Evolutionary conservation across 2,888 invertebrate species (phyloP), one percentile per base, ranked within the genome.

Genomic region (Sipha maydis): DNA sequence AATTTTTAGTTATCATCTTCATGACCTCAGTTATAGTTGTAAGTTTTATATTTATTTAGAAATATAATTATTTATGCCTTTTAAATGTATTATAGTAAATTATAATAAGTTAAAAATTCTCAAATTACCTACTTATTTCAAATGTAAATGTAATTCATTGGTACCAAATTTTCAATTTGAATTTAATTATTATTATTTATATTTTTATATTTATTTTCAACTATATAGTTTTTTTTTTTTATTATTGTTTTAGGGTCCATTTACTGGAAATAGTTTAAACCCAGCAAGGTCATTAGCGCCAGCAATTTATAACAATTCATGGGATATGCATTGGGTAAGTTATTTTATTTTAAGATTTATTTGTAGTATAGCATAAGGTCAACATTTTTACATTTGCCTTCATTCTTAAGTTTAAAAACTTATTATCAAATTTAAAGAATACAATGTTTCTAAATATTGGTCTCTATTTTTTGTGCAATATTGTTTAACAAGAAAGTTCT

Each of bases 191-290:
- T 48, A 14, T 48, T 48, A 14, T 48, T 48, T 41, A 41, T 69
- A 0, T 71, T 71, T 41, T 82, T 54, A 14, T 61, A 71, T 56
- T 14, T 28, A 38, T 48, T 73, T 80, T 73, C 28, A 34, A 67
- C 25, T 21, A 67, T 31, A 31, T 3, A 25, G 21, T 14, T 7
- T 54, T 21, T 48, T n/a, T 89, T 21, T 71, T 38, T 56, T 75
- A 19, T 80, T 76, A 2, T 75, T 82, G 80, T 92, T 92, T 75
- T 92, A 96, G 96, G 95, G 94, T 8, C 94, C 95, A 2, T 93
- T 94, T 90, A 96, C 96, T 0, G 95, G 95, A 0, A 94, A 94
- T 75, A 94, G 95, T 91, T 94, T 95, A 94, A 96, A 96, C 91
- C 95, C 95, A 0, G 95, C 94, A 0, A 93, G 95, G 90, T 93